Conservation (phyloP, 2,797 vertebrate species). For the Phrynocephalus forsythii region DNA sequence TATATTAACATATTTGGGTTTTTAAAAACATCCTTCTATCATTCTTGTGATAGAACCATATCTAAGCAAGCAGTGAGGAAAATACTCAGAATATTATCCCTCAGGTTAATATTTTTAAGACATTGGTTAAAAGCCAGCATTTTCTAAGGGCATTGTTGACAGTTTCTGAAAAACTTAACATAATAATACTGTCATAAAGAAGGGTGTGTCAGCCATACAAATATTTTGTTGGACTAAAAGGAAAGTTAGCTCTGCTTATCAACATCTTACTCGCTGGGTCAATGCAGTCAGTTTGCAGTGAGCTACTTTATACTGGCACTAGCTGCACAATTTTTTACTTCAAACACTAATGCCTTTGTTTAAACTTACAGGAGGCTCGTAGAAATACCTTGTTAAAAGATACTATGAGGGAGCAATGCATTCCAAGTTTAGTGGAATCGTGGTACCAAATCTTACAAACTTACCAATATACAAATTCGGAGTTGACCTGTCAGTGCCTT, state of each 20-base stretch:
- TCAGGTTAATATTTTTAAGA: not conserved
- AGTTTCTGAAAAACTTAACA: not conserved
- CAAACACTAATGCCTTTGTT: conserved; percentile 20
- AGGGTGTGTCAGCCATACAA: not conserved
- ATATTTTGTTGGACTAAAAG: not conserved
- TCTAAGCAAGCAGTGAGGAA: not conserved
- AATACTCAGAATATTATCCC: not conserved
- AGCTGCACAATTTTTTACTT: not conserved
- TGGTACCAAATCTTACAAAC: conserved; percentile 98
- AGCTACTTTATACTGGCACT: not conserved
- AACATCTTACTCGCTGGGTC: not conserved
- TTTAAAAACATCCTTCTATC: not conserved
- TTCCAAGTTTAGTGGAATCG: conserved; percentile 95
- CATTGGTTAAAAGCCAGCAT: not conserved
- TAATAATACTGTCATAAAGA: not conserved
- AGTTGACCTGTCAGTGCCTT: conserved; percentile 98
- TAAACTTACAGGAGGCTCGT: conserved; percentile 85
- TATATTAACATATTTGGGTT: conserved; percentile 14
- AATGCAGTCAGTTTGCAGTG: not conserved
- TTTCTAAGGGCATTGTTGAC: not conserved
- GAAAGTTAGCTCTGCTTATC: not conserved
- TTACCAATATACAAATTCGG: conserved; percentile 92
- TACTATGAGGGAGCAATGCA: conserved; percentile 94
- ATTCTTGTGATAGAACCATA: not conserved
- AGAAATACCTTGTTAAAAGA: conserved; percentile 97